phyloP scores from a whole-genome alignment of 2,797 vertebrate genomes.

The Gouania willdenowi region DNA sequence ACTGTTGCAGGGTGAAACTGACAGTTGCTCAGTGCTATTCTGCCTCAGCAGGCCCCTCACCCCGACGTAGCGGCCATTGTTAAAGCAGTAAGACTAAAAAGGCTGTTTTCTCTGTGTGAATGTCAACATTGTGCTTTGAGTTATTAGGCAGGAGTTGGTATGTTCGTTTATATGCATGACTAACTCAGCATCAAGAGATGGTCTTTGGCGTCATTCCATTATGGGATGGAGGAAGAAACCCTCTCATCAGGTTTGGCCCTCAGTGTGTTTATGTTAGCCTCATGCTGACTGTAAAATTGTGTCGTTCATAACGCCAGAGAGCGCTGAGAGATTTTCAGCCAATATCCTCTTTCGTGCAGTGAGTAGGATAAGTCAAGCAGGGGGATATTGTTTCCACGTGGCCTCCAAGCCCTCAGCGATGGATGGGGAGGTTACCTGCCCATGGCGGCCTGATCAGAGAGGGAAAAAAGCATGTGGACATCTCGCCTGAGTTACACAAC shows the following conservation, averaged over 20 bases:
- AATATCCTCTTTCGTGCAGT: conserved; percentile 60
- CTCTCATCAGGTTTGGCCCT: conserved; percentile 19
- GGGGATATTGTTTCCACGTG: conserved; percentile 60
- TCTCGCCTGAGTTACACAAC: conserved; percentile 53
- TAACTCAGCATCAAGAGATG: conserved; percentile 25
- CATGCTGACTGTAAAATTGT: conserved; percentile 14
- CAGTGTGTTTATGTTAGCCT: conserved; percentile 19
- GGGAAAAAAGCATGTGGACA: conserved; percentile 33
- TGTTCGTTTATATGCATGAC: conserved; percentile 48
- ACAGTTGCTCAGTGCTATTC: background rate
- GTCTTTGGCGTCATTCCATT: conserved; percentile 22
- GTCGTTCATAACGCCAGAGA: conserved; percentile 45
- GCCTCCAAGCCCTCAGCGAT: conserved; percentile 22
- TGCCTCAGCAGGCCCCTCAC: background rate
- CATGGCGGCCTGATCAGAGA: conserved; percentile 51
- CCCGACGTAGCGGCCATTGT: conserved; percentile 1
- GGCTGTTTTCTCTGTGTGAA: conserved; percentile 18
- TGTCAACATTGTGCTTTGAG: conserved; percentile 38
- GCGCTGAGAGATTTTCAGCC: conserved; percentile 40
- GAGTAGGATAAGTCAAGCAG: conserved; percentile 42
- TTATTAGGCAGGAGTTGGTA: conserved; percentile 43
- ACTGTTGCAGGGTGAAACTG: conserved; percentile 36
- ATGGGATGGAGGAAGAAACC: conserved; percentile 26
- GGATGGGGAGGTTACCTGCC: conserved; percentile 46
- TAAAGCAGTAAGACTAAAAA: conserved; percentile 6